Percentiles rank a stretch among this genome's conserved stretches.
Conservation (phyloP, 2,113 vertebrate genomes). For the Syngnathus typhle region DNA sequence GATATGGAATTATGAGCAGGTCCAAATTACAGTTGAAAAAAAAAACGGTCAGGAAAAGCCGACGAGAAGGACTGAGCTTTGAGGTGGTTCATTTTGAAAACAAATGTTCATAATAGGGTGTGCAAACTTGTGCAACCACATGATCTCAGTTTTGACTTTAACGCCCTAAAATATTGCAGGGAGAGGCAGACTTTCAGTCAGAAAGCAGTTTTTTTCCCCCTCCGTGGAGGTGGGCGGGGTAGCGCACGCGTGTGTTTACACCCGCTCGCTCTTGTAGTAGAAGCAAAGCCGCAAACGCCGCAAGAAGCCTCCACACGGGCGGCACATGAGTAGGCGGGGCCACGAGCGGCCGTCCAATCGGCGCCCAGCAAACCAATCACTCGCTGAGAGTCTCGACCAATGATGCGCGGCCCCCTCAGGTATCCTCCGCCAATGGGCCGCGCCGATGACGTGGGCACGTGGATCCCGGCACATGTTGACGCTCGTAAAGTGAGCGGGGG, state of each 20-base stretch:
- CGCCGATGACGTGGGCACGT: slow-evolving; percentile 67
- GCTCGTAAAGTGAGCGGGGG: slow-evolving; percentile 55
- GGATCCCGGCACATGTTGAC: slow-evolving; percentile 72
- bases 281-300: slow-evolving; percentile 17
- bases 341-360: slow-evolving; percentile 53
- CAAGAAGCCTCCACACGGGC: slow-evolving; percentile 46
- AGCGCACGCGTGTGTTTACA: slow-evolving; percentile 50
- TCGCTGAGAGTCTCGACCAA: slow-evolving; percentile 55
- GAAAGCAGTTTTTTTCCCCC: not conserved
- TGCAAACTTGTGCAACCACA: too few relatives aligned
- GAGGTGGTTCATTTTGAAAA: too few relatives aligned
- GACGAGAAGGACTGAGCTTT: too few relatives aligned
- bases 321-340: slow-evolving; percentile 65
- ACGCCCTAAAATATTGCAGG: too few relatives aligned
- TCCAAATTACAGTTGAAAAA: too few relatives aligned
- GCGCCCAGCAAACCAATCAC: slow-evolving; percentile 35
- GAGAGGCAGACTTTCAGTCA: not conserved
- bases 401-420: slow-evolving; percentile 10
- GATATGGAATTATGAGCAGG: not conserved
- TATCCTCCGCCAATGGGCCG: slow-evolving; percentile 40
- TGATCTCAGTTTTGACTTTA: too few relatives aligned
- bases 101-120: too few relatives aligned
- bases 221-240: slow-evolving; percentile 1
- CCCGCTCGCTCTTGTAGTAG: slow-evolving; percentile 42
- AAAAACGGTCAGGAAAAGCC: too few relatives aligned